Conservation (phyloP, 2,888 invertebrate genomes). For the Leucoma salicis region DNA sequence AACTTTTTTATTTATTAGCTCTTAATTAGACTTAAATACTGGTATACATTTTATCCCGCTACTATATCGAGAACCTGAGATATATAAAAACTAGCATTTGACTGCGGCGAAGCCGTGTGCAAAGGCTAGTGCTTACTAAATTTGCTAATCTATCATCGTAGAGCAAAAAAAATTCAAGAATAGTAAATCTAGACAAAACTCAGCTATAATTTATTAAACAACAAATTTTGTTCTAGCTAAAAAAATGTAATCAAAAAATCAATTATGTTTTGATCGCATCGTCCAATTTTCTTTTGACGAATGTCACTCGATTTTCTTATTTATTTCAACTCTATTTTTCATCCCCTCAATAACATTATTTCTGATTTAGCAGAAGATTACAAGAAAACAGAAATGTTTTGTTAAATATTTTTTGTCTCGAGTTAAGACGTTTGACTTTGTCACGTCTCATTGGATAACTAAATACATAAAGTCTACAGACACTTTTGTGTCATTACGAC, state of each 20-base stretch:
- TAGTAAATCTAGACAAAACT: too few relatives aligned
- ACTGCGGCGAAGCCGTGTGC: too few relatives aligned
- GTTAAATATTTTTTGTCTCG: background rate
- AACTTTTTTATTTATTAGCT: too few relatives aligned
- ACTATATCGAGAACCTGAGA: too few relatives aligned
- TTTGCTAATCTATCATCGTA: too few relatives aligned
- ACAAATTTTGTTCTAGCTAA: too few relatives aligned
- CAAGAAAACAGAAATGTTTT: background rate
- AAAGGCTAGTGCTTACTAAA: too few relatives aligned
- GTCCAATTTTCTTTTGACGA: slow-evolving; percentile 4
- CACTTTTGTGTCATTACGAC: background rate
- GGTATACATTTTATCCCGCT: too few relatives aligned
- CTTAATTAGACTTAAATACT: too few relatives aligned
- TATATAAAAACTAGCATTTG: too few relatives aligned
- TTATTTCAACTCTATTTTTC: background rate
- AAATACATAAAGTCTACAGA: background rate
- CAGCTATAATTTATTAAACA: too few relatives aligned
- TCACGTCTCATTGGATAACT: background rate
- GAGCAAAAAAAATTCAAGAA: too few relatives aligned
- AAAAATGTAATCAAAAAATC: background rate
- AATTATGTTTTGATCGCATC: background rate
- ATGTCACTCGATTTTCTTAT: background rate
- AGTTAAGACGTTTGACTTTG: slow-evolving; percentile 1
- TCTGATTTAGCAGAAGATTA: background rate
- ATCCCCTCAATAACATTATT: background rate